A percentile compares a stretch with the other conserved stretches of the same genome.
Evolutionary conservation across 2,113 vertebrate species (phyloP).

Genomic region (Balaeniceps rex): DNA sequence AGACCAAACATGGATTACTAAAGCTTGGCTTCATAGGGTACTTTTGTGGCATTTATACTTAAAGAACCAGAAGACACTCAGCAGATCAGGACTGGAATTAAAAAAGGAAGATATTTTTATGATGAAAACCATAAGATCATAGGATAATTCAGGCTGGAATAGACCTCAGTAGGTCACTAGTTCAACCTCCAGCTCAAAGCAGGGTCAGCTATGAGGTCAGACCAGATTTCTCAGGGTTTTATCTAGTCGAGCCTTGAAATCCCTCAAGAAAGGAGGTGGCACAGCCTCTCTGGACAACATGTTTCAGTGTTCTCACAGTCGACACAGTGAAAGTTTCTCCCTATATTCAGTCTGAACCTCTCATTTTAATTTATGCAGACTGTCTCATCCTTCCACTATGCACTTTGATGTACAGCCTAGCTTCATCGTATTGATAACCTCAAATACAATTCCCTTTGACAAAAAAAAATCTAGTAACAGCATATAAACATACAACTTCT

Average conservation of each 20-base stretch:
- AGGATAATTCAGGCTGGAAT: neutral
- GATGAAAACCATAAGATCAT: neutral
- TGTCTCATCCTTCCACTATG: neutral
- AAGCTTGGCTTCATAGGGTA: neutral
- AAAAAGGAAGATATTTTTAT: neutral
- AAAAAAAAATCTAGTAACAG: neutral
- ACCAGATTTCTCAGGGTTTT: neutral
- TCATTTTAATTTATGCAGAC: neutral
- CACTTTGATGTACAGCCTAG: neutral
- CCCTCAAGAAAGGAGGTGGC: neutral
- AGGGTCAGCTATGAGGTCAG: neutral
- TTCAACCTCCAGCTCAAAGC: neutral
- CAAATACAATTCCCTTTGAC: neutral
- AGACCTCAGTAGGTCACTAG: neutral
- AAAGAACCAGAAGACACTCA: neutral
- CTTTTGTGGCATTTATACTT: neutral
- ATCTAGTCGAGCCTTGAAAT: neutral
- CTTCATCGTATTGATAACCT: neutral
- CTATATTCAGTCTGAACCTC: neutral
- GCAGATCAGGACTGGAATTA: neutral
- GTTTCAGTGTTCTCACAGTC: neutral
- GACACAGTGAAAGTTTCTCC: neutral
- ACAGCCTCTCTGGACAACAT: neutral
- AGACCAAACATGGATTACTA: neutral
- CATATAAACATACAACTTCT: neutral